These are phyloP conservation scores for Sceloporus undulatus DNA, from an alignment of 2,113 vertebrate genomes.

Conservation along the genomic window DNA sequence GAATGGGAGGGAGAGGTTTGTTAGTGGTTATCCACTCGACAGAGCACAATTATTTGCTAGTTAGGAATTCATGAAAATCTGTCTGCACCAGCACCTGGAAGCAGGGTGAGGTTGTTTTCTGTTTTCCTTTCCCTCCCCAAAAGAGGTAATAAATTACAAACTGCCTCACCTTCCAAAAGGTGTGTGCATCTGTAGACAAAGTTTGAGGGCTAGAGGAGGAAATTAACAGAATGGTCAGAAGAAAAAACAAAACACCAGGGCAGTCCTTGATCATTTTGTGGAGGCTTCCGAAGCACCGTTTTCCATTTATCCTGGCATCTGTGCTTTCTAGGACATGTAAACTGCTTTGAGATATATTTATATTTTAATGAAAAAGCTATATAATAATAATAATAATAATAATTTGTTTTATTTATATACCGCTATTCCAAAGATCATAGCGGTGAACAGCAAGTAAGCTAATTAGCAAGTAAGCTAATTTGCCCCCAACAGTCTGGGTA, in stretches of 20 bases:
- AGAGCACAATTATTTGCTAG: conserved; percentile 35
- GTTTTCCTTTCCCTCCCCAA: neutral
- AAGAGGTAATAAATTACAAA: neutral
- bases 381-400: no score
- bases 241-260: neutral
- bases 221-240: neutral
- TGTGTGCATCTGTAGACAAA: neutral
- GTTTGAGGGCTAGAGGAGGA: neutral
- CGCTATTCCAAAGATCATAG: no score
- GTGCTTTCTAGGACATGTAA: neutral
- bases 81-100: conserved; percentile 34
- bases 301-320: neutral
- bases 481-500: no score
- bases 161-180: neutral
- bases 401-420: no score
- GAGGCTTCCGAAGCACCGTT: neutral
- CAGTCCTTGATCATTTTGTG: neutral
- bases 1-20: conserved; percentile 10
- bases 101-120: neutral
- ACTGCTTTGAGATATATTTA: neutral
- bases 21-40: conserved; percentile 26
- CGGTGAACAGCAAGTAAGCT: no score
- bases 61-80: conserved; percentile 28
- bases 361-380: neutral
- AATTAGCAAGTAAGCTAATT: no score